Base-by-base conservation (phyloP, 1,140 invertebrate genomes). In the Procambarus clarkii region DNA sequence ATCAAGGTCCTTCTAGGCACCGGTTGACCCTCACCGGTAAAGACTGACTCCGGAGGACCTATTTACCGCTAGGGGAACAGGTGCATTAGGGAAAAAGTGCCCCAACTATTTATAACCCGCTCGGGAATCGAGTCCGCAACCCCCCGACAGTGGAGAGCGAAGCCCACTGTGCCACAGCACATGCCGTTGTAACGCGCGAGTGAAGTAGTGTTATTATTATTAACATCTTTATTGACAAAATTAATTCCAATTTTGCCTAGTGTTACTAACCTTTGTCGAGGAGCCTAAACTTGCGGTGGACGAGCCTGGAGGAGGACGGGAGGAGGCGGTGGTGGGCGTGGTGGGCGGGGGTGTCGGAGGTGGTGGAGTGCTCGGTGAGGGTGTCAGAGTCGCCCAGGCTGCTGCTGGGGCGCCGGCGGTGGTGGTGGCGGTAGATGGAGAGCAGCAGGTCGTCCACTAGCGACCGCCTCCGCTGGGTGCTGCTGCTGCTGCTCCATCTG, bases 341-440 rank as follows among this genome's bases (percentile, higher is more conserved):
- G 64, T 9, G 7, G 78, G 15, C 2, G 44, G 89, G 82, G 7
- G 82, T 78, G 24, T 91, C 89, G 0, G 89, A 91, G 60, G 89
- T 91, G 11, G 89, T 91, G 54, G 89, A 91, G 54, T 91, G 89
- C 21, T 91, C 89, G 4, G 89, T 91, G 3, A 91, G 80, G 50
- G 89, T 91, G 74, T 91, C 89, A 0, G 89, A 91, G 45, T 91
- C 89, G 5, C 76, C 89, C 8, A 85, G 15, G n/a, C 74, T 79
- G 89, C 83, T 85, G 82, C 82, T 58, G 54, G 71, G 81, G 24
- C 81, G 44, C 34, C 34, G 50, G 8, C 50, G 50, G 13, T 74
- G 46, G 4, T 91, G 81, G 82, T 91, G 82, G 24, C 89, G 82
- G 60, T 91, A 91, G 82, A 91, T 91, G 74, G 89, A 86, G 2